Conservation (phyloP, 2,888 invertebrate genomes). For the Galerucella pusilla region DNA sequence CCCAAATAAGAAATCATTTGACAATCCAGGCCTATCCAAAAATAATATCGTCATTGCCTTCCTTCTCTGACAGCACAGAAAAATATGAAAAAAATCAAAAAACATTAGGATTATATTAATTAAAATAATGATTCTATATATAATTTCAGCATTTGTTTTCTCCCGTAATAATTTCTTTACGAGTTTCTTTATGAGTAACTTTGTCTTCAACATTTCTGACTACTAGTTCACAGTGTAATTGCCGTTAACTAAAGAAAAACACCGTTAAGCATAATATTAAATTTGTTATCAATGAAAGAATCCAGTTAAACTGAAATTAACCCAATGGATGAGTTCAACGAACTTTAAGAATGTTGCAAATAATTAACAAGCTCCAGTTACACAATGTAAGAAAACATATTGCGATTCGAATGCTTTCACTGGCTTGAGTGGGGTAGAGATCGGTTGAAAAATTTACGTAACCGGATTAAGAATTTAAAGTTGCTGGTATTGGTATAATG, state of each 20-base stretch:
- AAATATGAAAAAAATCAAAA: too few species aligned
- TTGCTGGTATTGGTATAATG: too few species aligned
- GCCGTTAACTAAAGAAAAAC: not conserved
- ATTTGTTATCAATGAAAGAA: constrained; percentile 14
- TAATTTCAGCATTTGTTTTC: not conserved
- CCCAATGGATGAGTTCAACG: not conserved
- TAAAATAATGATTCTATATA: too few species aligned
- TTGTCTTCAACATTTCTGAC: not conserved
- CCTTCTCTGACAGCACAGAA: too few species aligned
- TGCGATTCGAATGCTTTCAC: constrained; percentile 37
- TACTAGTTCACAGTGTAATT: not conserved
- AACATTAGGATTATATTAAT: too few species aligned
- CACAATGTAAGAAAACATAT: constrained; percentile 39
- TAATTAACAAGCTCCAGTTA: constrained; percentile 28
- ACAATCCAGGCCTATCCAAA: too few species aligned
- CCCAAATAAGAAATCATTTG: too few species aligned
- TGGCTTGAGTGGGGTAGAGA: not conserved
- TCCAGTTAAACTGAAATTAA: constrained; percentile 15
- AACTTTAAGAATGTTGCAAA: constrained; percentile 17
- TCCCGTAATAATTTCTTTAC: not conserved
- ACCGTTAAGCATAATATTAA: constrained; percentile 11
- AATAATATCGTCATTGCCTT: too few species aligned
- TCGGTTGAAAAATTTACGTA: not conserved
- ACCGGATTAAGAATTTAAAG: not conserved
- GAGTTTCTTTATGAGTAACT: not conserved